phyloP scores from a whole-genome alignment of 2,888 invertebrate genomes.

The Plebejus melissa region DNA sequence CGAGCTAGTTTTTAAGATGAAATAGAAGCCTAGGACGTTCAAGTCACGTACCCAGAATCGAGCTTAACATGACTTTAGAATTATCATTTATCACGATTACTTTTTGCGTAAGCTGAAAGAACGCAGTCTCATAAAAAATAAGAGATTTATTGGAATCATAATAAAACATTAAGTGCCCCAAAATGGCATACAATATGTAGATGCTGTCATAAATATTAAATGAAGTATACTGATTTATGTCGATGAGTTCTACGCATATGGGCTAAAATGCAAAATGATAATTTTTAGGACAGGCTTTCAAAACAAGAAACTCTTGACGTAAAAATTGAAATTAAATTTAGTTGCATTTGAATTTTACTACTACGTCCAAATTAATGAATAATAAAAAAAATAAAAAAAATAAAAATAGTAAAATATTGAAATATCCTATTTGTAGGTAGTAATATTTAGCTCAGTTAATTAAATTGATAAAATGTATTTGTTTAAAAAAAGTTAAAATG shows the following conservation, averaged over 20 bases:
- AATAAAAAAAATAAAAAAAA: no score
- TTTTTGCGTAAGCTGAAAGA: conserved; percentile 15
- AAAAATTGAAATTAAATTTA: no score
- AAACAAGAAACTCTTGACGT: no score
- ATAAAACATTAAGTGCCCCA: background rate
- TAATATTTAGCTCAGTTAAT: no score
- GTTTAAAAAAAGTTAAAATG: no score
- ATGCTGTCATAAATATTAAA: background rate
- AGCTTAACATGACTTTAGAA: conserved; percentile 22
- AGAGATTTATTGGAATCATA: background rate
- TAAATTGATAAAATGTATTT: no score
- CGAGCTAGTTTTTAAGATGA: conserved; percentile 11
- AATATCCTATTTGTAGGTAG: no score
- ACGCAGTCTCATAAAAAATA: background rate
- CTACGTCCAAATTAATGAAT: background rate
- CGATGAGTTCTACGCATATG: background rate
- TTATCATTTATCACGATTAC: conserved; percentile 26
- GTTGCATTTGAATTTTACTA: background rate
- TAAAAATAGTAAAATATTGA: no score
- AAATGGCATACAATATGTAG: background rate
- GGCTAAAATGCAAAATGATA: background rate
- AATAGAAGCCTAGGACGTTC: conserved; percentile 12
- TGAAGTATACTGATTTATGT: background rate
- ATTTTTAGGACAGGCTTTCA: background rate
- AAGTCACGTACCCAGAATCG: conserved; percentile 18